Evolutionary conservation across 35 echinoderm and acorn worm species (phyloP), one percentile per base, ranked within the genome.

Genomic region (Ophiothrix spiculata): DNA sequence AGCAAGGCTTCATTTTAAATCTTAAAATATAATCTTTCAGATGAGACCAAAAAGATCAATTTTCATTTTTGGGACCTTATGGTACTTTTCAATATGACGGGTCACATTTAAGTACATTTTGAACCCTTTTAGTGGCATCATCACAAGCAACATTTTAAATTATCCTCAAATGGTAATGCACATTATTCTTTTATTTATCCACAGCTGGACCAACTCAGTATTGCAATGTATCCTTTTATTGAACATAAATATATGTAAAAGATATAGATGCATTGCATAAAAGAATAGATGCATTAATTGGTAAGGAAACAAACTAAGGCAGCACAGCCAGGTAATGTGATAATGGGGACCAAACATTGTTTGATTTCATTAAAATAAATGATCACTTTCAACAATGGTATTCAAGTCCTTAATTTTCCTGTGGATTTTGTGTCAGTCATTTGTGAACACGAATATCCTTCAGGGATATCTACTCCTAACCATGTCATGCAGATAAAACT

Each of bases 211-310:
- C 88, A 90, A 42, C 37, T 90, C 16, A 82, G 88, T n/a, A 90
- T 90, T 54, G 88, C 88, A 54, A 84, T 90, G 88, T 90, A 90
- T 90, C 88, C 88, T 90, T 90, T 89, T 35, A n/a, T n/a, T n/a
- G n/a, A n/a, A n/a, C n/a, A n/a, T n/a, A n/a, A n/a, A n/a, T n/a
- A n/a, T n/a, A n/a, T n/a, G n/a, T n/a, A n/a, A n/a, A n/a, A n/a
- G n/a, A n/a, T n/a, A n/a, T n/a, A n/a, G n/a, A n/a, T n/a, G n/a
- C n/a, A n/a, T n/a, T n/a, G n/a, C n/a, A n/a, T 74, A 74, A 74
- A 0, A 35, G 4, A 76, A 76, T 31, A 76, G 33, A 6, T 12
- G 4, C 4, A 31, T 76, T 28, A 31, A 76, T 28, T 28, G 4
- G 12, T 28, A 76, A 76, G 10, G 33, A 76, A 76, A 12, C 74